Conservation (phyloP, 2,797 vertebrate genomes). For the Chelonia mydas region DNA sequence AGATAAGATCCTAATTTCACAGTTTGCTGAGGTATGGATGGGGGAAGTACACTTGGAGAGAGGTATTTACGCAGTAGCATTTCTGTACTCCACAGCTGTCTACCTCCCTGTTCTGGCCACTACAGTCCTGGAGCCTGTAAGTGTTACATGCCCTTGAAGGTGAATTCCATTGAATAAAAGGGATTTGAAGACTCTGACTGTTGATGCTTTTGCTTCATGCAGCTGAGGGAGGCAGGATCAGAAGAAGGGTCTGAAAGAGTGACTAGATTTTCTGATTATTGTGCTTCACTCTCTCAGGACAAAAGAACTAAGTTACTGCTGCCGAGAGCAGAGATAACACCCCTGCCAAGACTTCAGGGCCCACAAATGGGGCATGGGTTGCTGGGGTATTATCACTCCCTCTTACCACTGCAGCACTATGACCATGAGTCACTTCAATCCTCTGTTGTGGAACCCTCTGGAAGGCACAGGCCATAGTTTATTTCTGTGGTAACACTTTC, state of each 20-base stretch:
- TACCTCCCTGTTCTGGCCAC: not conserved
- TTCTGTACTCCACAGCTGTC: not conserved
- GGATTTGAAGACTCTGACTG: not conserved
- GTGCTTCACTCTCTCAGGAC: not conserved
- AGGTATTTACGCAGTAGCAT: not conserved
- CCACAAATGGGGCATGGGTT: not conserved
- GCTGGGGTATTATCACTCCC: not conserved
- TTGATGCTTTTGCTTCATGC: not conserved
- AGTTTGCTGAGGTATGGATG: not conserved
- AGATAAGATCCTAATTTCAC: not conserved
- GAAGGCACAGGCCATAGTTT: not conserved
- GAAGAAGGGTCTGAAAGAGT: not conserved
- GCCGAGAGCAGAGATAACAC: not conserved
- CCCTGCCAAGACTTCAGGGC: not conserved
- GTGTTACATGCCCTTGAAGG: not conserved
- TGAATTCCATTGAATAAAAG: not conserved
- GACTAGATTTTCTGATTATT: not conserved
- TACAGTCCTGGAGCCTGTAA: not conserved
- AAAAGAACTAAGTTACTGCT: not conserved
- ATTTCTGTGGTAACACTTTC: not conserved
- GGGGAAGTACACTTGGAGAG: not conserved
- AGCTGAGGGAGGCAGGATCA: not conserved
- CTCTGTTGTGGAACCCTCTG: not conserved
- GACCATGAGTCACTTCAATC: not conserved
- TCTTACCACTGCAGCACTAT: no score